Base-by-base conservation (phyloP, 2,888 invertebrate genomes). In the Acleris holmiana region DNA sequence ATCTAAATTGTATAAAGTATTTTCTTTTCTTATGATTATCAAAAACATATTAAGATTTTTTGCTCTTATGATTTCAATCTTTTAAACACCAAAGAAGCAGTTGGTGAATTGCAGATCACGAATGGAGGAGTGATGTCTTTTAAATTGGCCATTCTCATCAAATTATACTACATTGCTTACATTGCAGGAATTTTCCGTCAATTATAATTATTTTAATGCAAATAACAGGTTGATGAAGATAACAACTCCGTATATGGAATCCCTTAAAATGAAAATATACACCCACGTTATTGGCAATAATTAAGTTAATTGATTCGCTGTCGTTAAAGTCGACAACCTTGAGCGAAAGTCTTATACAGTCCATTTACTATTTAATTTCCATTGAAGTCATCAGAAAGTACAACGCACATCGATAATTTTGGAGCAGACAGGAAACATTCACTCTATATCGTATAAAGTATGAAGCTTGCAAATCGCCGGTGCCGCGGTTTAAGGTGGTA, bases 191-290 rank as follows among this genome's bases (percentile, higher is more conserved):
- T 41, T 40, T 46, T 21, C 29, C 35, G 57, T 40, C 51, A 21
- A n/a, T 50, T 40, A 50, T 44, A 41, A 59, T 41, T 21, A 57
- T 63, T 23, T 53, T 47, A 47, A 63, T 57, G 57, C 47, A 63
- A 63, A 58, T 63, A 63, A 57, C 51, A 47, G 23, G 29, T 40
- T 23, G 63, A 51, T 57, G 51, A 29, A 63, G 51, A 40, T 63
- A 51, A 62, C 35, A 61, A 47, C 23, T 47, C 63, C 63, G n/a
- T 58, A 40, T 63, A 63, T 40, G 51, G 23, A n/a, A 40, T 53
- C 46, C 57, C 51, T 18, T 40, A 47, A 15, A 40, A 47, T 47
- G 35, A 40, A 53, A 19, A 53, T 40, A 40, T 40, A 19, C 21
- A 15, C 10, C 25, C 18, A 51, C 35, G 29, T 53, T 53, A 40